Base-by-base conservation (phyloP, 2,888 invertebrate species). In the Andrena chrysosceles region DNA sequence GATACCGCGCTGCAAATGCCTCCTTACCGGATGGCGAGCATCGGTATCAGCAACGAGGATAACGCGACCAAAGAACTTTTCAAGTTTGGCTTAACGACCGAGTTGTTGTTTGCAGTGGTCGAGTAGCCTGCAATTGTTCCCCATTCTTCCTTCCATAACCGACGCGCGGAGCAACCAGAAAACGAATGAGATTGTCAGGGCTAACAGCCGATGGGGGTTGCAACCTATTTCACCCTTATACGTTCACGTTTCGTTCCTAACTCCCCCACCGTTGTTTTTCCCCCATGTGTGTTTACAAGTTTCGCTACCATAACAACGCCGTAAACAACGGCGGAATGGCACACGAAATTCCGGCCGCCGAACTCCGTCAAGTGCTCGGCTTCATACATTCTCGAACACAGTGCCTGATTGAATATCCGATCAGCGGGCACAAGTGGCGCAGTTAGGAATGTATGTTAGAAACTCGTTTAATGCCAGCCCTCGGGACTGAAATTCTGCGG, bases 401-500 rank as follows among this genome's bases (percentile, higher is more conserved):
- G 71, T 60, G 68, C 52, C 82, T 87, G 89, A 88, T 88, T 87
- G 87, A 88, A 88, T 87, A 88, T 87, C 89, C 89, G 88, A 87
- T 88, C 88, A 81, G 74, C 75, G 70, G 62, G 77, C 75, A 77
- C 83, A 82, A 83, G 84, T 81, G 85, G 81, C 72, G 82, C 81
- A 82, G 81, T 85, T 87, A 82, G 85, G 82, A 81, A 87, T 84
- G 89, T 85, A 88, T 84, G 89, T 88, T 89, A 85, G 88, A 86
- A 88, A 88, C 88, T 88, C 89, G 84, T 88, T 88, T 87, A 89
- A 86, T 77, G 76, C 72, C 82, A 68, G 77, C 89, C 87, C 84
- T 71, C 75, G 85, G 81, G 87, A 88, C 76, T 87, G 87, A 89
- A 89, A 88, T 87, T 85, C 88, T 84, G 85, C 80, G 84, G 86